phyloP scores from a whole-genome alignment of 2,888 invertebrate genomes.

The Pseudococcus viburni region DNA sequence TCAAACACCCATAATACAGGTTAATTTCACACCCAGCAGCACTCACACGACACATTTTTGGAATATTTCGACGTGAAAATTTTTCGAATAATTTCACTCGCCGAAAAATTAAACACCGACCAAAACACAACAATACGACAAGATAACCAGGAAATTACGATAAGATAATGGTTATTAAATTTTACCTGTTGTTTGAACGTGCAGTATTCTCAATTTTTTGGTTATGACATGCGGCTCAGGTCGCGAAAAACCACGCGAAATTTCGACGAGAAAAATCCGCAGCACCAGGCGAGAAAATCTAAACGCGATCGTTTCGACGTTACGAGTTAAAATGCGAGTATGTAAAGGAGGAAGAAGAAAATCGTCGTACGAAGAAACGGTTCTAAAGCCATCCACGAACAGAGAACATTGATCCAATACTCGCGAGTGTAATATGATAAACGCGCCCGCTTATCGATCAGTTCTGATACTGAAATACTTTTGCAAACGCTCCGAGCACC shows the following conservation, averaged over 20 bases:
- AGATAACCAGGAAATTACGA: constrained; percentile 37
- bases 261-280: neutral
- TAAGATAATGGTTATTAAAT: constrained; percentile 45
- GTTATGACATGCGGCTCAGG: constrained; percentile 8
- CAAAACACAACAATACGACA: neutral
- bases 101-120: neutral
- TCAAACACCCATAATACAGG: neutral
- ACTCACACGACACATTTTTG: neutral
- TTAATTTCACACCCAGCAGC: neutral
- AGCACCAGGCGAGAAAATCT: neutral
- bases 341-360: constrained; percentile 60
- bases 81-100: neutral
- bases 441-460: constrained; percentile 67
- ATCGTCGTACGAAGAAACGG: constrained; percentile 60
- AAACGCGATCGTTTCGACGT: constrained; percentile 30
- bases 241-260: constrained; percentile 10
- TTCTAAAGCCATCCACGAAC: constrained; percentile 63
- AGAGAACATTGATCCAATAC: constrained; percentile 66
- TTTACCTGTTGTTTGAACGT: constrained; percentile 48
- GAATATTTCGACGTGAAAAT: neutral
- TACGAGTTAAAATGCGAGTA: constrained; percentile 17
- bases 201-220: neutral
- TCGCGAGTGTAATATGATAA: constrained; percentile 66
- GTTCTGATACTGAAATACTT: constrained; percentile 67
- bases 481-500: constrained; percentile 65